Evolutionary conservation across 2,113 vertebrate species (phyloP).

Genomic region (Sialia sialis): DNA sequence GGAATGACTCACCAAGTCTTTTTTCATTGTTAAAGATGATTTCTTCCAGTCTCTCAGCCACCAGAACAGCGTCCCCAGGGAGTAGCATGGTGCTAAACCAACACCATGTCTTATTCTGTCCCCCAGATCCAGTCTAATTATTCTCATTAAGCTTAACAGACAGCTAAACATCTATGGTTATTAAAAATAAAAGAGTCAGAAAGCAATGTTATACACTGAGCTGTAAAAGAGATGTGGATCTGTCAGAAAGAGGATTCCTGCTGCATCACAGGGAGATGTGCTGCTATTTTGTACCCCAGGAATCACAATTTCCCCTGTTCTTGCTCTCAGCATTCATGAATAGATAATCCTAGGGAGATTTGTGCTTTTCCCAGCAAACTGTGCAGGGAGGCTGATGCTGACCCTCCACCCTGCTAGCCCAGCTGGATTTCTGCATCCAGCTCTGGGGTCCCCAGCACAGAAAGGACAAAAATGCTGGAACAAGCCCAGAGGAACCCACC

Average conservation of each 20-base stretch:
- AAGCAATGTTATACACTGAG: not conserved
- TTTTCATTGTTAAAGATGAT: slow-evolving; percentile 17
- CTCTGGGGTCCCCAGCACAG: not conserved
- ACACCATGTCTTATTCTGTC: not conserved
- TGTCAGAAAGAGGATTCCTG: not conserved
- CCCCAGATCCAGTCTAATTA: not conserved
- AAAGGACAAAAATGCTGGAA: not conserved
- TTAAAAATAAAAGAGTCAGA: not conserved
- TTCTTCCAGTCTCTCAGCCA: slow-evolving; percentile 16
- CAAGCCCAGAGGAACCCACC: fast-evolving
- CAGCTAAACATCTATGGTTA: not conserved
- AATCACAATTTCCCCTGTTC: not conserved
- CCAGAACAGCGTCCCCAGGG: not conserved
- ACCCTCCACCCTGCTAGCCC: not conserved
- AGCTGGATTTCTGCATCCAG: not conserved
- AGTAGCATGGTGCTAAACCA: not conserved
- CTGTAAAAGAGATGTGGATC: not conserved
- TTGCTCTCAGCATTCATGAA: not conserved
- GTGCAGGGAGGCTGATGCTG: not conserved
- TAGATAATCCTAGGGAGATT: not conserved
- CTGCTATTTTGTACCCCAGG: not conserved
- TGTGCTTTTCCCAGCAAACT: not conserved
- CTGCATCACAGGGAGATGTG: not conserved
- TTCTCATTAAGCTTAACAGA: not conserved
- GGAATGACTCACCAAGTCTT: slow-evolving; percentile 34